phyloP scores from a whole-genome alignment of 2,888 invertebrate genomes.

The Cristatella mucedo region DNA sequence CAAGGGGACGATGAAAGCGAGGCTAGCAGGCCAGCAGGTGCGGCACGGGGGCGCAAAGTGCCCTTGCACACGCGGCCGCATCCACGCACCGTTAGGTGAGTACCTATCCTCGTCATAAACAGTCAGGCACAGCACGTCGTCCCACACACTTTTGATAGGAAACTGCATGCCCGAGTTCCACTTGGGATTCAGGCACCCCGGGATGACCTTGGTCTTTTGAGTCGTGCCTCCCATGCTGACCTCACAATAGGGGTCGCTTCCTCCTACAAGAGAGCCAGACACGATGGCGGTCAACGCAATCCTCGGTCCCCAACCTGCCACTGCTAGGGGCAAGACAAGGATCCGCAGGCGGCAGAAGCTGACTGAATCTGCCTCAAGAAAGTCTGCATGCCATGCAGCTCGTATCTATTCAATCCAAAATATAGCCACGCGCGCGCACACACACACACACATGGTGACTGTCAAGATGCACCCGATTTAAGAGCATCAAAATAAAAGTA shows the following conservation, averaged over 20 bases:
- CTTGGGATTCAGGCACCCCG: slow-evolving; percentile 47
- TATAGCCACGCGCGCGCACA: too few species aligned
- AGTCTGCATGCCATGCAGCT: too few species aligned
- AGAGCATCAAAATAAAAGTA: too few species aligned
- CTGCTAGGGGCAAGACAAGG: background rate
- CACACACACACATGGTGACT: too few species aligned
- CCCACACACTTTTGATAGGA: slow-evolving; percentile 50
- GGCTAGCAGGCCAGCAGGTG: too few species aligned
- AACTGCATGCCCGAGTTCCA: slow-evolving; percentile 66
- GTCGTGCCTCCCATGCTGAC: slow-evolving; percentile 56
- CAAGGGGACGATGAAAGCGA: background rate
- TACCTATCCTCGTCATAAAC: slow-evolving; percentile 56
- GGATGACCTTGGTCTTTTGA: slow-evolving; percentile 49
- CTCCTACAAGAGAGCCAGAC: slow-evolving; percentile 26
- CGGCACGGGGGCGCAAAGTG: background rate
- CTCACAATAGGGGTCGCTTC: slow-evolving; percentile 57
- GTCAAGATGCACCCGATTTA: too few species aligned
- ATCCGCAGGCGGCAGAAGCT: too few species aligned
- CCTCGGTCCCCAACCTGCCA: background rate
- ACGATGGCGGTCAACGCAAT: too few species aligned
- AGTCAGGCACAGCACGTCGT: slow-evolving; percentile 53
- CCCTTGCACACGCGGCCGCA: background rate
- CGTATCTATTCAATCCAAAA: too few species aligned
- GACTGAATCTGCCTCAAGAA: too few species aligned
- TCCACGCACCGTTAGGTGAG: slow-evolving; percentile 51